phyloP scores from a whole-genome alignment of 2,797 vertebrate species.

The Gymnoscopelus microlampas region DNA sequence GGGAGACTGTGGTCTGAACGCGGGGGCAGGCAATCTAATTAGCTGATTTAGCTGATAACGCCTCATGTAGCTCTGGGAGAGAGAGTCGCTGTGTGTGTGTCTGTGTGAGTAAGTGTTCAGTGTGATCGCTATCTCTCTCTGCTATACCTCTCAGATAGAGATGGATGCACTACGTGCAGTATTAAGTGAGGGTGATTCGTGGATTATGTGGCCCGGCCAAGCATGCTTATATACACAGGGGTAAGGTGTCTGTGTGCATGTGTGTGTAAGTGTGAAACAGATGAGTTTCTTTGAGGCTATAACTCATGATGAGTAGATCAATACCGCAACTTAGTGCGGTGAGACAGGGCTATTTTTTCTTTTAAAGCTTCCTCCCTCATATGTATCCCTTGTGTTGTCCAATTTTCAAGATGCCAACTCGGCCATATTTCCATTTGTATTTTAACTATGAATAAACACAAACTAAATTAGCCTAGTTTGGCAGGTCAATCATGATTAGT shows the following conservation, averaged over 20 bases:
- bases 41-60: constrained; percentile 77
- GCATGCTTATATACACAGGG: constrained; percentile 47
- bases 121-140: constrained; percentile 48
- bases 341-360: constrained; percentile 40
- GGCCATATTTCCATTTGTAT: no score
- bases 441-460: constrained; percentile 7
- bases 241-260: constrained; percentile 28
- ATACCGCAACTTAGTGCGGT: constrained; percentile 69
- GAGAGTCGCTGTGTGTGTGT: background rate
- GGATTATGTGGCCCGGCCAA: constrained; percentile 34
- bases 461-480: constrained; percentile 1
- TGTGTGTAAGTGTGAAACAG: constrained; percentile 44
- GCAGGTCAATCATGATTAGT: background rate
- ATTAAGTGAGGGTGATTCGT: constrained; percentile 46
- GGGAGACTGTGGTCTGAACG: constrained; percentile 43
- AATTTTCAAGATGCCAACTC: constrained; percentile 23
- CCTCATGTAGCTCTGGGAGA: constrained; percentile 43
- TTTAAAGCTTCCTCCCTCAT: constrained; percentile 18
- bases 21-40: constrained; percentile 72
- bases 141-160: constrained; percentile 24
- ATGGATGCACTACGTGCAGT: constrained; percentile 37
- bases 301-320: constrained; percentile 66
- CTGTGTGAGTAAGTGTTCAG: background rate
- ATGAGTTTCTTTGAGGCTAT: constrained; percentile 54
- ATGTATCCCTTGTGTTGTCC: constrained; percentile 37